Conservation (phyloP, 2,797 vertebrate species). For the Falco rusticolus region DNA sequence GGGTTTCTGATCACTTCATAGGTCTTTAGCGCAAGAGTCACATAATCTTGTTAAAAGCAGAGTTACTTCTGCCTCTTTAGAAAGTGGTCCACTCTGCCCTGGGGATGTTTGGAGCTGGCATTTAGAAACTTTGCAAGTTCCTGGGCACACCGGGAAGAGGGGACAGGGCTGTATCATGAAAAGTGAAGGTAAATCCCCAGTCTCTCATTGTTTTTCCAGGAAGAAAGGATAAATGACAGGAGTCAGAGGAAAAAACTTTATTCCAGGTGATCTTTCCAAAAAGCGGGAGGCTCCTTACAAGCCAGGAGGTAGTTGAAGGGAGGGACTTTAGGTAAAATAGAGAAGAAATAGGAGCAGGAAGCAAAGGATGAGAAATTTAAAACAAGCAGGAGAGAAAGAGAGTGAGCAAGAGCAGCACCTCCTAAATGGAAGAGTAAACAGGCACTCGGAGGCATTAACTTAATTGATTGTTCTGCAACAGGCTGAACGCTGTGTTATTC, state of each 20-base stretch:
- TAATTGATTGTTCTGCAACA: slow-evolving; percentile 89
- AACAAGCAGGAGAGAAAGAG: slow-evolving; percentile 7
- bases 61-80: background rate
- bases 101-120: background rate
- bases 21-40: background rate
- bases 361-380: slow-evolving; percentile 21
- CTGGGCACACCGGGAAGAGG: background rate
- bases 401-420: slow-evolving; percentile 36
- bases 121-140: background rate
- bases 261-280: background rate
- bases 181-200: background rate
- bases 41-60: background rate
- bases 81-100: background rate
- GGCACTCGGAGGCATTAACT: slow-evolving; percentile 82
- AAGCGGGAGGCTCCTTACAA: background rate
- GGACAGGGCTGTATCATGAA: background rate
- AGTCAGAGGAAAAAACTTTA: background rate
- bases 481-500: slow-evolving; percentile 85
- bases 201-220: background rate
- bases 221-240: background rate
- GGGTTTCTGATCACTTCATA: background rate
- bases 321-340: background rate
- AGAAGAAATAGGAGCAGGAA: background rate
- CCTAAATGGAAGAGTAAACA: slow-evolving; percentile 80
- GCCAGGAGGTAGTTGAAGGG: background rate